These are phyloP conservation scores for Hofmannophila pseudospretella DNA, from an alignment of 2,888 invertebrate genomes.

Conservation along the genomic window DNA sequence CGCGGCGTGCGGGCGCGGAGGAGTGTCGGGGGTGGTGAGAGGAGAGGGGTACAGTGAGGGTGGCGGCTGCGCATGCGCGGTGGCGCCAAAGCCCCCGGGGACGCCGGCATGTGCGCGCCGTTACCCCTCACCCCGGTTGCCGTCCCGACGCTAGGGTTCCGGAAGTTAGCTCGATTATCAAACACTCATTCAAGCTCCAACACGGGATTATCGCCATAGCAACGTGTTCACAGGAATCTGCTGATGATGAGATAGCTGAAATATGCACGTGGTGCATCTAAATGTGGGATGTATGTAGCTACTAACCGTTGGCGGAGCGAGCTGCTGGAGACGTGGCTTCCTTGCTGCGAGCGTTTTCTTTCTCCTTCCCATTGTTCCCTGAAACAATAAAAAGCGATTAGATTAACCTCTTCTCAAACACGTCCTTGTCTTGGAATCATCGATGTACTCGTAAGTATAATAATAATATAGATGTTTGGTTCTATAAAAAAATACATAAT, in stretches of 20 bases:
- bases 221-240: constrained; percentile 22
- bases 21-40: constrained; percentile 10
- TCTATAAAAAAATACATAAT: no score
- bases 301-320: constrained; percentile 81
- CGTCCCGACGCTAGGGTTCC: constrained; percentile 19
- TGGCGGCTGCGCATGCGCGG: constrained; percentile 51
- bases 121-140: constrained; percentile 26
- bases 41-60: constrained; percentile 27
- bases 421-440: no score
- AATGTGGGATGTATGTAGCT: background rate
- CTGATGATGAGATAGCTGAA: constrained; percentile 4
- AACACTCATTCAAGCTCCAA: constrained; percentile 59
- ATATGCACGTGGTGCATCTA: background rate
- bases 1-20: constrained; percentile 17
- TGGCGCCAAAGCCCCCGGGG: constrained; percentile 36
- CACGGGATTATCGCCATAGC: constrained; percentile 49
- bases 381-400: constrained; percentile 50
- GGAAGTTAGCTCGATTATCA: constrained; percentile 52
- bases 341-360: constrained; percentile 81
- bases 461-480: no score
- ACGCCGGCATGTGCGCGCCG: constrained; percentile 43
- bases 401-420: background rate
- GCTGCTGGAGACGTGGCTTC: constrained; percentile 84
- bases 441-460: no score
- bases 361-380: constrained; percentile 86